These are phyloP conservation scores for Lethrus apterus DNA, from an alignment of 1,140 invertebrate species.

Conservation along the genomic window DNA sequence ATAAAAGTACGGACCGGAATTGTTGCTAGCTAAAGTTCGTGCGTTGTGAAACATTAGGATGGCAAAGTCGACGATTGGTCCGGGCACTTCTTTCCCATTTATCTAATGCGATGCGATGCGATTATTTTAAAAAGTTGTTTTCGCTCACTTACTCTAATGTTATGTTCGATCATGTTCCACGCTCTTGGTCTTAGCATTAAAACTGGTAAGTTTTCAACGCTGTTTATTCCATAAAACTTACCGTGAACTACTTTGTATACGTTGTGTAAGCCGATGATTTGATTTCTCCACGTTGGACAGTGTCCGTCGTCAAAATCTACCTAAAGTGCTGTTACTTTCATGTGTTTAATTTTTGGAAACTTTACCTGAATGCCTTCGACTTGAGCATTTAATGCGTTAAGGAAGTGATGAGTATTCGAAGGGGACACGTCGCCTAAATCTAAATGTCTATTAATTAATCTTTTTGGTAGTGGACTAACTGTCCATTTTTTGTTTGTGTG, in stretches of 20 bases:
- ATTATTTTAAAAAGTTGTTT: background rate
- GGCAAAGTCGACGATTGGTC: constrained; percentile 61
- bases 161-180: constrained; percentile 69
- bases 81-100: constrained; percentile 57
- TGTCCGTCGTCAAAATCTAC: constrained; percentile 67
- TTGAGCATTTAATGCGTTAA: constrained; percentile 44
- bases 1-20: constrained; percentile 59
- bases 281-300: constrained; percentile 65
- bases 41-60: constrained; percentile 61
- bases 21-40: constrained; percentile 43
- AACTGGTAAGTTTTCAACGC: constrained; percentile 47
- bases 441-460: constrained; percentile 45
- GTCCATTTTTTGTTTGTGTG: constrained; percentile 44
- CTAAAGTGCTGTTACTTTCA: too few relatives aligned
- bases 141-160: constrained; percentile 49
- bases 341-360: constrained; percentile 12
- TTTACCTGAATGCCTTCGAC: constrained; percentile 49
- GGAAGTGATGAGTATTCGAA: constrained; percentile 48
- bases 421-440: constrained; percentile 56
- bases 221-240: constrained; percentile 46
- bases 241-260: constrained; percentile 51
- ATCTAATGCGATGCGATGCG: constrained; percentile 45
- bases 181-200: constrained; percentile 63
- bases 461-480: constrained; percentile 45
- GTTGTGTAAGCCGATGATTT: constrained; percentile 57